Conservation (phyloP, 2,888 invertebrate species). For the Trichogramma evanescens region DNA sequence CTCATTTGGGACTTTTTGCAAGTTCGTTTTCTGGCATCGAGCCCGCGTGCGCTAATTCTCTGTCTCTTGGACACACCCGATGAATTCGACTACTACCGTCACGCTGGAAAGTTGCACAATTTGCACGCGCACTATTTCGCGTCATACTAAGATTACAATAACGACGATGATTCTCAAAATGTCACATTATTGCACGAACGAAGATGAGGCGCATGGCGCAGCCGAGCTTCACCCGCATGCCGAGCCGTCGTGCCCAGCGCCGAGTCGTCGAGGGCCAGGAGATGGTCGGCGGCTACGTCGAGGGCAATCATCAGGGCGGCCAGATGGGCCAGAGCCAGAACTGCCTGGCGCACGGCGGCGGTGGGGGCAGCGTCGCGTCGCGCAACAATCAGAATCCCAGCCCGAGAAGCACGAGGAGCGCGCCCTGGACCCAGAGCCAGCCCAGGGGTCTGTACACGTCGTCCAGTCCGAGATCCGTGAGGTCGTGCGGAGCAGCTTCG, state of each 20-base stretch:
- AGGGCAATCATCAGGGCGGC: slow-evolving; percentile 29
- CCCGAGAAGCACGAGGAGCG: slow-evolving; percentile 77
- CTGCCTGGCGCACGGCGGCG: slow-evolving; percentile 20
- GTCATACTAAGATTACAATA: too few species aligned
- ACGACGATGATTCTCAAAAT: too few species aligned
- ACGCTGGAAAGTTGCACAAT: too few species aligned
- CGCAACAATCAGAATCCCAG: slow-evolving; percentile 37
- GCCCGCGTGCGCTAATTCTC: too few species aligned
- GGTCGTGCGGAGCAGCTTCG: slow-evolving; percentile 57
- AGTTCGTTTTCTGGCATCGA: too few species aligned
- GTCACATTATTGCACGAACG: too few species aligned
- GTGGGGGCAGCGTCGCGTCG: slow-evolving; percentile 16
- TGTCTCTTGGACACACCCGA: too few species aligned
- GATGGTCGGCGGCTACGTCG: slow-evolving; percentile 45
- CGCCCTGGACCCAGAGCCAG: slow-evolving; percentile 69
- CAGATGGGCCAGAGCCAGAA: slow-evolving; percentile 16
- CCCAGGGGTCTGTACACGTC: slow-evolving; percentile 71
- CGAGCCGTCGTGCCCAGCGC: slow-evolving; percentile 68
- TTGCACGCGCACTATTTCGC: too few species aligned
- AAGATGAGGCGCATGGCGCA: slow-evolving; percentile 52
- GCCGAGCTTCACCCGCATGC: slow-evolving; percentile 70
- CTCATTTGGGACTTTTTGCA: too few species aligned
- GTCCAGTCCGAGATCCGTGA: slow-evolving; percentile 74
- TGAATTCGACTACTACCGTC: too few species aligned
- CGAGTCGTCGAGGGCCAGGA: slow-evolving; percentile 58